phyloP scores from a whole-genome alignment of 2,797 vertebrate genomes.

The Erpetoichthys calabaricus region DNA sequence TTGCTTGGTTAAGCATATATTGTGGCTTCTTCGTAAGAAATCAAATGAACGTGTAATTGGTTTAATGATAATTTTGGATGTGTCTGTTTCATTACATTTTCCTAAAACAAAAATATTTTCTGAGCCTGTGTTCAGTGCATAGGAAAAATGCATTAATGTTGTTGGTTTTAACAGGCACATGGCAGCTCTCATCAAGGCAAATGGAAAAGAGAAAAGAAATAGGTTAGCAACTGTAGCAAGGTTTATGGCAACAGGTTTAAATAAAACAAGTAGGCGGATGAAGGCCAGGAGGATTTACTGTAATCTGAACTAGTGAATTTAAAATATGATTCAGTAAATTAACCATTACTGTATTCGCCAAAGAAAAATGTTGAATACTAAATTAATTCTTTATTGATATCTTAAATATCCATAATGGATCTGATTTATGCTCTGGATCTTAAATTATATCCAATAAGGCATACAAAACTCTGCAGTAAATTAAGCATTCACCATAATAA shows the following conservation, averaged over 20 bases:
- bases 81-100: conserved; percentile 18
- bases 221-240: neutral
- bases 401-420: too few relatives aligned
- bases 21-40: conserved; percentile 19
- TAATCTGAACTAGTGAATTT: too few relatives aligned
- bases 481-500: too few relatives aligned
- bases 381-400: too few relatives aligned
- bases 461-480: too few relatives aligned
- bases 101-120: conserved; percentile 22
- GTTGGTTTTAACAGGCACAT: neutral
- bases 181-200: neutral
- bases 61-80: conserved; percentile 25
- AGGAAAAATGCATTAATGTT: conserved; percentile 4
- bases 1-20: conserved; percentile 25
- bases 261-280: too few relatives aligned
- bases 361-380: too few relatives aligned
- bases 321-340: too few relatives aligned
- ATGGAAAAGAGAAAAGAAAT: conserved; percentile 1
- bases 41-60: conserved; percentile 22
- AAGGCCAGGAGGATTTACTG: too few relatives aligned
- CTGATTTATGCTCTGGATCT: too few relatives aligned
- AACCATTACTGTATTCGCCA: too few relatives aligned
- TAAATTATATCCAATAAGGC: too few relatives aligned
- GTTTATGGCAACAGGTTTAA: neutral
- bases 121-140: conserved; percentile 11